Evolutionary conservation across 2,888 invertebrate species (phyloP).

Genomic region (Scrobipalpa atriplicella): DNA sequence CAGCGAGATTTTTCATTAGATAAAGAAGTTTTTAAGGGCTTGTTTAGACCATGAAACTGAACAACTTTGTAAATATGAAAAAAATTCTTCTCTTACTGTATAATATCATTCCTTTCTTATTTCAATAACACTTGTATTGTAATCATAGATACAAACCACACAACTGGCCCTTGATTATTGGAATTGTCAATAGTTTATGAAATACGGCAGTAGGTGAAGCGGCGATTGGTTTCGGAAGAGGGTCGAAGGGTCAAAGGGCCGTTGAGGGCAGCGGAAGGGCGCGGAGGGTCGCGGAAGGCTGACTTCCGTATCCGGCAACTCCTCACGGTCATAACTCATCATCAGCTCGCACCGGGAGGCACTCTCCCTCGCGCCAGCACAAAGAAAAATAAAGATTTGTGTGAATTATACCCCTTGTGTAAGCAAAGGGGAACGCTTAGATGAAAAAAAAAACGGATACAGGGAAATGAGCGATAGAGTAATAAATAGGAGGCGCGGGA

Average conservation of each 20-base stretch:
- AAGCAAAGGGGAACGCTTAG: constrained; percentile 60
- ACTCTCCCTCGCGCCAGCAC: constrained; percentile 61
- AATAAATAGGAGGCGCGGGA: constrained; percentile 19
- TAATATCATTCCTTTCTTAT: too few relatives aligned
- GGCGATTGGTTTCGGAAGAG: constrained; percentile 77
- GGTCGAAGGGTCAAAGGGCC: constrained; percentile 60
- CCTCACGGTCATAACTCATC: constrained; percentile 73
- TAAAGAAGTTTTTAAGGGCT: too few relatives aligned
- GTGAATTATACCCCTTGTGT: constrained; percentile 70
- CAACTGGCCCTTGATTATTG: constrained; percentile 25
- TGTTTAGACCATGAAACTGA: too few relatives aligned
- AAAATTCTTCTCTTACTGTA: too few relatives aligned
- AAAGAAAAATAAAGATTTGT: constrained; percentile 78
- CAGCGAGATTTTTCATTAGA: too few relatives aligned
- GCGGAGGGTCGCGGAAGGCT: constrained; percentile 43
- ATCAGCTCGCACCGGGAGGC: constrained; percentile 71
- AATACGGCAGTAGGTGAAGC: constrained; percentile 59
- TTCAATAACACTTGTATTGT: background rate
- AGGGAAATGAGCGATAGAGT: constrained; percentile 20
- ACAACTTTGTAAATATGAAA: too few relatives aligned
- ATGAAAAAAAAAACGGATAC: constrained; percentile 48
- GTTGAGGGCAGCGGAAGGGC: constrained; percentile 55
- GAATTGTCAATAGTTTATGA: constrained; percentile 69
- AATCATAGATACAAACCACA: background rate
- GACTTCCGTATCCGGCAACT: constrained; percentile 69